Evolutionary conservation across 1,140 invertebrate species (phyloP), one percentile per base, ranked within the genome.

Genomic region (Drosophila insularis): DNA sequence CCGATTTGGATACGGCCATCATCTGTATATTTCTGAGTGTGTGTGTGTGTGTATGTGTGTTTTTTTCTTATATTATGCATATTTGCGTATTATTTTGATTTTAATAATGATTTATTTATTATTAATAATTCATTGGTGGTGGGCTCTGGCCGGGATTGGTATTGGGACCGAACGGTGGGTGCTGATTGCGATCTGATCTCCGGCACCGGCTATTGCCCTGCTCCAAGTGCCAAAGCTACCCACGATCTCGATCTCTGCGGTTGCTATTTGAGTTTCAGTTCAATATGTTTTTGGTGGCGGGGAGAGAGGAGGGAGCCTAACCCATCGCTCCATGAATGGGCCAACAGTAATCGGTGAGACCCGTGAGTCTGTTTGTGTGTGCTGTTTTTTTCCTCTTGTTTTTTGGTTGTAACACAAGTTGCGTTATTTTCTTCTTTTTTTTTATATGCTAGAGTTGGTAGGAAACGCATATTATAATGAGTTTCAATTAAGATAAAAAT

Each of bases 61-160:
- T 79, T 55, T 71, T 79, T 81, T 80, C 77, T 40, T 81, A 68
- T 87, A 89, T 78, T 90, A 87, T 90, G 81, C 76, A 90, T 82
- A 90, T 90, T 89, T 90, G 87, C 77, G 80, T 87, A 87, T 87
- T 90, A 90, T 81, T 90, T 87, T 89, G 80, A 90, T 84, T 90
- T 90, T 90, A 90, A 90, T 90, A 90, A 81, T 90, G 87, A 90
- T 90, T 90, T 90, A 90, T 90, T 90, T 90, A 90, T 90, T 90
- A 81, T 90, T 90, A 90, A 90, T 84, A 90, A 90, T 90, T 90
- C 89, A 90, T 90, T 90, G 64, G 87, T 81, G 87, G 87, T 90
- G 86, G 79, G 69, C 84, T 78, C 82, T 68, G 68, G 50, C 74
- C 61, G 40, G 72, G 67, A 70, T 74, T 68, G 55, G 40, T 56